Percentiles rank a stretch among this genome's conserved stretches.
These are phyloP conservation scores for Corvus cornix DNA, from an alignment of 2,113 vertebrate genomes.

Conservation along the genomic window DNA sequence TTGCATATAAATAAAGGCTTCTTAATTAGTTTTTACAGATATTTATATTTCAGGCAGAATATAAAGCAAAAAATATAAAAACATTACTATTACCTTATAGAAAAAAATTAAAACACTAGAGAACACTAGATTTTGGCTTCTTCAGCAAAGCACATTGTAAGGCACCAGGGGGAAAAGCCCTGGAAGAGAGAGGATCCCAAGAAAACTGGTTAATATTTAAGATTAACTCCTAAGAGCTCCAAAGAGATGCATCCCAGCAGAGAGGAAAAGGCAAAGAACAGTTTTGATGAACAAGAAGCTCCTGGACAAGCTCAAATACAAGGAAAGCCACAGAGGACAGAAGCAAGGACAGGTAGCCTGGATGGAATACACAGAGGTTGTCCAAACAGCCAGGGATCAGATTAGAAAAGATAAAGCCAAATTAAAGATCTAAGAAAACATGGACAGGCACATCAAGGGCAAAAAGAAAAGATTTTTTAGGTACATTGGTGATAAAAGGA, in stretches of 20 bases:
- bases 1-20: background rate
- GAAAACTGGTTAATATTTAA: background rate
- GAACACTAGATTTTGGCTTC: background rate
- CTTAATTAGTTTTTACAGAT: background rate
- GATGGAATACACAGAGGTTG: background rate
- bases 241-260: background rate
- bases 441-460: no score
- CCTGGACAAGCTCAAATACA: background rate
- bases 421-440: background rate
- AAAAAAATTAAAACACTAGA: background rate
- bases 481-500: background rate
- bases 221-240: background rate
- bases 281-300: background rate
- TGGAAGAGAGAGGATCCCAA: background rate
- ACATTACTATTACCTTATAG: background rate
- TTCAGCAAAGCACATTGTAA: background rate
- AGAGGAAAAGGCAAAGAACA: background rate
- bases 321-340: accelerated
- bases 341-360: no score
- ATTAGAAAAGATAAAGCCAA: background rate
- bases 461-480: accelerated
- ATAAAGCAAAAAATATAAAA: background rate
- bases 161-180: background rate
- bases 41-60: background rate
- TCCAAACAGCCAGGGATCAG: background rate